A percentile compares a stretch with the other conserved stretches of the same genome.
Evolutionary conservation across 2,113 vertebrate species (phyloP).

Genomic region (Channa argus): DNA sequence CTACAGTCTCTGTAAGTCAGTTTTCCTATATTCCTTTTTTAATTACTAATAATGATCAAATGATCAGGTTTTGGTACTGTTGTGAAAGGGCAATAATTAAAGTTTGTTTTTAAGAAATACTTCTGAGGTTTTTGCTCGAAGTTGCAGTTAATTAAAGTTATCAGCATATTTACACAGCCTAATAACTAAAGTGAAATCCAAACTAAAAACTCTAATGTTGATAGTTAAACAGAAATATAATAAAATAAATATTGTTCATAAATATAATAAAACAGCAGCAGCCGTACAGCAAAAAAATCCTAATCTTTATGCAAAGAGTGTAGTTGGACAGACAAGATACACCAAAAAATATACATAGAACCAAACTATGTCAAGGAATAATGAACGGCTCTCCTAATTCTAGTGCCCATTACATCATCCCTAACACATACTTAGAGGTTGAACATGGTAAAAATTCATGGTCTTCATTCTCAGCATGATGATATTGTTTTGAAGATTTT

Average conservation of each 20-base stretch:
- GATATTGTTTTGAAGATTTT: too few species aligned
- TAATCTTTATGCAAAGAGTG: constrained; percentile 21
- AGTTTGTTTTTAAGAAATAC: background rate
- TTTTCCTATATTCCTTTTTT: too few species aligned
- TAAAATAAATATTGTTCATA: background rate
- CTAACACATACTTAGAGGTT: too few species aligned
- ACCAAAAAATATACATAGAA: too few species aligned
- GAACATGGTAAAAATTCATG: too few species aligned
- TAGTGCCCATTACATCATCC: too few species aligned
- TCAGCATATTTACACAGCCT: constrained; percentile 32
- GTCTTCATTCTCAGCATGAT: too few species aligned
- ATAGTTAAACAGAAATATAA: constrained; percentile 6
- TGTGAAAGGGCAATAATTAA: background rate
- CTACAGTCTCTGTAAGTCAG: constrained; percentile 95
- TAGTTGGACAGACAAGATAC: too few species aligned
- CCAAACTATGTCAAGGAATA: too few species aligned
- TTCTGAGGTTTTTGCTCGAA: background rate
- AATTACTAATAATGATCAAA: background rate
- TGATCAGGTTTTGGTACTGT: background rate
- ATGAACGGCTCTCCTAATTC: too few species aligned
- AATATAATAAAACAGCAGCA: constrained; percentile 1
- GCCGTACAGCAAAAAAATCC: constrained; percentile 6
- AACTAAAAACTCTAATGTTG: constrained; percentile 17
- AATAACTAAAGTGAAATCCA: constrained; percentile 29
- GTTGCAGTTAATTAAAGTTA: constrained; percentile 28